Base-by-base conservation (phyloP, 2,113 vertebrate species). In the Grus americana region DNA sequence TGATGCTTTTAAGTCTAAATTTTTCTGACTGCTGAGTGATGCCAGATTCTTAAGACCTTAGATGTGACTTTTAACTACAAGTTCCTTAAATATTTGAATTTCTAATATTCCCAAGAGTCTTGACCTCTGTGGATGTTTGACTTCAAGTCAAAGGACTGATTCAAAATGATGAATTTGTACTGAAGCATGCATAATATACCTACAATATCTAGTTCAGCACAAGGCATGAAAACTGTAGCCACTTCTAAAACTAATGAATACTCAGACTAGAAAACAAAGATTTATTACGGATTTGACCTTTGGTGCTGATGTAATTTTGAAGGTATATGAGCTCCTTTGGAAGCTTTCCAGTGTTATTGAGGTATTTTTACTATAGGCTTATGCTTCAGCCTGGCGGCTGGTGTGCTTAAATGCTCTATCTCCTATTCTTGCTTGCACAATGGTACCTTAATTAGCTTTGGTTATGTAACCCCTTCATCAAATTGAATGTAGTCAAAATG, bases 401-500 rank as follows among this genome's bases (percentile, higher is more conserved):
- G 27, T 65, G 16, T 79, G 44, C 54, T 85, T 30, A 59, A 82
- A 54, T 61, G 49, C 44, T 75, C 26, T 46, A 9, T 54, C 79
- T 90, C 29, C 54, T 82, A 1, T 52, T 90, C 63, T 52, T 81
- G 44, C 58, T 90, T 86, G 62, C 71, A 62, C 58, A 52, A 24
- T 81, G 27, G 59, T 78, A 36, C 38, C 68, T 94, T 90, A 78
- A 85, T 97, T 95, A 93, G 68, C 57, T 62, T 38, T 70, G 22
- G 42, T 97, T 95, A 89, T 84, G 29, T 89, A 94, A 97, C 55
- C 40, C 54, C 42, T 86, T 81, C 76, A 81, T 81, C 65, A 75
- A 87, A 89, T 32, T 92, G 40, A 21, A 68, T 79, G 74, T 61
- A 63, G 79, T 92, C 59, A 79, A 63, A 93, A 46, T 58, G 78